Base-by-base conservation (phyloP, 2,797 vertebrate genomes). In the Hirundo rustica region DNA sequence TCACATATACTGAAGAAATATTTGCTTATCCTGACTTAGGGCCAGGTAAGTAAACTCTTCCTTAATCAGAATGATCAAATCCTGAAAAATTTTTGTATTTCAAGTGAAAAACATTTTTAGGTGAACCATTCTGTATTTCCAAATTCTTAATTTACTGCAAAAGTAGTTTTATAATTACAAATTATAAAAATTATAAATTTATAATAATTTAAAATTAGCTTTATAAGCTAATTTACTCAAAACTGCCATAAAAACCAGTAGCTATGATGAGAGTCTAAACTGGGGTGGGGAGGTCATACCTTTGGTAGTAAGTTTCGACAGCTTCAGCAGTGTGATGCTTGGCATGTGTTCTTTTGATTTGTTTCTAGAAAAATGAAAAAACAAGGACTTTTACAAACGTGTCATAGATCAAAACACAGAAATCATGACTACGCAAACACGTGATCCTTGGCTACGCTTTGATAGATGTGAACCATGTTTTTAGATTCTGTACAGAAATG, bases 261-360 rank as follows among this genome's bases (percentile, higher is more conserved):
- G 85, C 90, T 92, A 84, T 30, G 82, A 94, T 77, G 85, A 96
- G 94, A 97, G 79, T 87, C 86, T 96, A 89, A 97, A 97, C 82
- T 55, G 79, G 78, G 90, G 74, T 92, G 92, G 88, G 51, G 74
- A 95, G 79, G 84, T 94, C 96, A 96, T 98, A 98, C 98, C 98
- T 99, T 97, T 98, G 98, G 96, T 99, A 99, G 96, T 99, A 98
- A 97, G 85, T 97, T 98, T 99, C 98, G 74, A 98, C 97, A 61
- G 98, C 98, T 89, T 99, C 99, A 60, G 98, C 97, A 77, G 98
- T 97, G 75, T 99, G 99, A 97, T 99, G 99, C 78, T 98, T 99
- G 86, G 96, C 98, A 96, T 99, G 97, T 62, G 98, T 99, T 97
- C 98, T 99, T 98, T 99, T 99, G 96, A 98, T 99, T 95, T 98